These are phyloP conservation scores for Eriocheir sinensis DNA, from an alignment of 1,140 invertebrate species.

Conservation along the genomic window DNA sequence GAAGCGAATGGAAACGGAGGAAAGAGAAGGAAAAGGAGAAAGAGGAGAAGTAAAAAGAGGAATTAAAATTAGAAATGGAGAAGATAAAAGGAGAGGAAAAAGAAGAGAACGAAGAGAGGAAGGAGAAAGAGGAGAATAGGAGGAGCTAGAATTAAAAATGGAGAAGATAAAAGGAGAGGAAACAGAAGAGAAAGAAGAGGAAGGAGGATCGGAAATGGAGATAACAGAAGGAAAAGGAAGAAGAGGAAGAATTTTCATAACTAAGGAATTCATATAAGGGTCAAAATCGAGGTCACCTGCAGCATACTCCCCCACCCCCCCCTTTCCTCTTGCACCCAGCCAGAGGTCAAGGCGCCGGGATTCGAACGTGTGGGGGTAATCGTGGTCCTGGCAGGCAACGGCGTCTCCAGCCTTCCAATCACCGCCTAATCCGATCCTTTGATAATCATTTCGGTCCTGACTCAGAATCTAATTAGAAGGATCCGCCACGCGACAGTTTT, in stretches of 20 bases:
- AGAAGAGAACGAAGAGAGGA: background rate
- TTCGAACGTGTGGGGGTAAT: background rate
- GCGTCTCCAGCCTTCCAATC: background rate
- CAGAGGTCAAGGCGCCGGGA: background rate
- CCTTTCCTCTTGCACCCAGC: too few species aligned
- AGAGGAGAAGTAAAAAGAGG: too few species aligned
- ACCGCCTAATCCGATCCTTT: background rate
- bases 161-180: background rate
- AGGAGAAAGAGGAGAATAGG: background rate
- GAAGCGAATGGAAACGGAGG: background rate
- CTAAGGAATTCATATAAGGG: background rate
- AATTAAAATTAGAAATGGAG: too few species aligned
- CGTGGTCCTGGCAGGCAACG: background rate
- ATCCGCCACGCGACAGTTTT: background rate
- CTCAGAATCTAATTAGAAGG: constrained; percentile 6
- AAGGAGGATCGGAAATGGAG: too few species aligned
- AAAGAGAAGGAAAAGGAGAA: background rate
- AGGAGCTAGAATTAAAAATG: background rate
- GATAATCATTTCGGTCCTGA: constrained; percentile 5
- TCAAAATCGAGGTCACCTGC: background rate
- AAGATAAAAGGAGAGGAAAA: background rate
- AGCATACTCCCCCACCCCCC: too few species aligned
- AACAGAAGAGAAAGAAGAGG: background rate
- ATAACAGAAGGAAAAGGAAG: background rate
- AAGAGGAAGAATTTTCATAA: background rate